Evolutionary conservation across 2,888 invertebrate species (phyloP).

Genomic region (Germaria angustata): DNA sequence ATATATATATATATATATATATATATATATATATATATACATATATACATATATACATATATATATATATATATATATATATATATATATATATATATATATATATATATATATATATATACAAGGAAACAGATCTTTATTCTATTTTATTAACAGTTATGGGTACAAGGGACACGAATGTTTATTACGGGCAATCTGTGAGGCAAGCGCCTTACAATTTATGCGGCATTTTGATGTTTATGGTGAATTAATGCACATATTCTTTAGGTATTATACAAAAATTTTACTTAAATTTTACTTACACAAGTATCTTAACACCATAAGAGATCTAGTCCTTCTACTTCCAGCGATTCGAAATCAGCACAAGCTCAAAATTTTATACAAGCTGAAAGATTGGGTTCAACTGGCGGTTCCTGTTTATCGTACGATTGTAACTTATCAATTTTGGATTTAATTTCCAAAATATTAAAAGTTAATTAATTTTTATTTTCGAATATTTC

Average conservation of each 20-base stretch:
- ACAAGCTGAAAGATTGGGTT: conserved; percentile 70
- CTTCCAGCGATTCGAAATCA: conserved; percentile 68
- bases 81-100: too few species aligned
- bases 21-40: too few species aligned
- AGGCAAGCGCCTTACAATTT: conserved; percentile 71
- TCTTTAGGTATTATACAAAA: conserved; percentile 71
- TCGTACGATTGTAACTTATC: conserved; percentile 71
- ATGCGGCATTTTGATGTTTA: conserved; percentile 71
- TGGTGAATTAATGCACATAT: conserved; percentile 73
- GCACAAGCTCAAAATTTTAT: conserved; percentile 63
- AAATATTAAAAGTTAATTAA: conserved; percentile 64
- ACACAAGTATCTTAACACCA: neutral
- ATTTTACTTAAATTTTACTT: neutral
- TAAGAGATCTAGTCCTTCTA: conserved; percentile 70
- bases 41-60: too few species aligned
- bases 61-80: too few species aligned
- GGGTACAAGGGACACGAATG: conserved; percentile 75
- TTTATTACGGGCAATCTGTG: conserved; percentile 74
- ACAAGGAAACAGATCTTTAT: too few species aligned
- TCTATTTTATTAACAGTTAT: conserved; percentile 69
- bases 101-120: too few species aligned
- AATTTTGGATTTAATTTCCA: conserved; percentile 71
- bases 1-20: too few species aligned
- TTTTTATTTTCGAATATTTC: too few species aligned
- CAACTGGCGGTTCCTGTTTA: conserved; percentile 62